Evolutionary conservation across 2,113 vertebrate species (phyloP).

Genomic region (Pitta sordida): DNA sequence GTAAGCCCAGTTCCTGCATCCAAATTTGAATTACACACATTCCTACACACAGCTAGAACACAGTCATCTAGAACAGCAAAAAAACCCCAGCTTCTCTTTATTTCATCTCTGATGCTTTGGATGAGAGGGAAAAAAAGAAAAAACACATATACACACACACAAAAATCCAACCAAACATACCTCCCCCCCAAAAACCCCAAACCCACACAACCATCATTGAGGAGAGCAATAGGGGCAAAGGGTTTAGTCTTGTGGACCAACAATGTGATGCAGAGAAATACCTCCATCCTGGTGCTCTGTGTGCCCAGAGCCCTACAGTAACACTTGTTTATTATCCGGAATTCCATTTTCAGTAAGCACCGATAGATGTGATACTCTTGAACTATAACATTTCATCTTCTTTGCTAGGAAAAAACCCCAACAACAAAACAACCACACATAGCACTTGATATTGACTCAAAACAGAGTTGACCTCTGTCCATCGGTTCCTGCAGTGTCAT

Average conservation of each 20-base stretch:
- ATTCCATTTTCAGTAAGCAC: background rate
- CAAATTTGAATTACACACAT: background rate
- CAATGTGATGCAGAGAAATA: background rate
- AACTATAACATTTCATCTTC: background rate
- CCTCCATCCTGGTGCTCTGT: background rate
- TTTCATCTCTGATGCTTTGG: background rate
- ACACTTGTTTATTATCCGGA: background rate
- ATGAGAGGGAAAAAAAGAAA: fast-evolving
- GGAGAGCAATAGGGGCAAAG: background rate
- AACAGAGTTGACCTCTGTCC: background rate
- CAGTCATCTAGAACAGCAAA: background rate
- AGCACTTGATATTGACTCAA: background rate
- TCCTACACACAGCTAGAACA: background rate
- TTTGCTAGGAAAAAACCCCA: background rate
- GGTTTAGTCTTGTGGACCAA: background rate
- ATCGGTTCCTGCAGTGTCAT: background rate
- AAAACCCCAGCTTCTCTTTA: background rate
- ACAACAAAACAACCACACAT: background rate
- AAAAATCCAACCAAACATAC: background rate
- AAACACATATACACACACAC: too few relatives aligned
- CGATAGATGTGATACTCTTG: background rate
- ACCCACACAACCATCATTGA: background rate
- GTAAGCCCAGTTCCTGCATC: background rate
- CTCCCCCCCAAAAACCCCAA: background rate
- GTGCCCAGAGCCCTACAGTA: background rate